phyloP scores from a whole-genome alignment of 2,113 vertebrate species.

The Seriola aureovittata region DNA sequence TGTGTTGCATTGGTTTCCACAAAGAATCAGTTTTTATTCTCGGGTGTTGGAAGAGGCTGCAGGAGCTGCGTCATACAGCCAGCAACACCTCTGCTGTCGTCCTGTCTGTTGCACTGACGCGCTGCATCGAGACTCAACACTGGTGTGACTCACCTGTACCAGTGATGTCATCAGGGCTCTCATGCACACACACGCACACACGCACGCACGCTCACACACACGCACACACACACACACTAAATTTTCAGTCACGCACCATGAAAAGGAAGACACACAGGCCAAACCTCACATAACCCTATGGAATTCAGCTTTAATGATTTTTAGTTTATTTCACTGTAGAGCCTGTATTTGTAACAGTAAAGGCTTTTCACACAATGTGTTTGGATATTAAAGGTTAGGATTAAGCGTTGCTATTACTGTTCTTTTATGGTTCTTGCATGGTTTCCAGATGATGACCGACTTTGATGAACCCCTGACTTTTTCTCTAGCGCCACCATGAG shows the following conservation, averaged over 20 bases:
- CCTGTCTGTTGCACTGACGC: constrained; percentile 64
- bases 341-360: too few species aligned
- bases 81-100: constrained; percentile 70
- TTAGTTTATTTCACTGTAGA: neutral
- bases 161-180: constrained; percentile 55
- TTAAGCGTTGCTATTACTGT: neutral
- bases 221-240: neutral
- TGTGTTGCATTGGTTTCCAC: constrained; percentile 34
- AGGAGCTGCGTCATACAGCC: constrained; percentile 61
- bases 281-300: neutral
- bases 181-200: neutral
- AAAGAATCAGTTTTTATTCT: constrained; percentile 15
- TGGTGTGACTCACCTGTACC: constrained; percentile 74
- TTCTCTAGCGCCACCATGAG: neutral
- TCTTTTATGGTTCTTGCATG: neutral
- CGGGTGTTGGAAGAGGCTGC: constrained; percentile 52
- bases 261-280: constrained; percentile 5
- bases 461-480: neutral
- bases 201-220: neutral
- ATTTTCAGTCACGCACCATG: neutral
- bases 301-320: neutral
- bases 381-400: neutral
- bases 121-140: constrained; percentile 33
- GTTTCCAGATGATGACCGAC: neutral
- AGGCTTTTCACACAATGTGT: neutral